A percentile compares a stretch with the other conserved stretches of the same genome.
Evolutionary conservation across 2,888 invertebrate genomes (phyloP).

Genomic region (Patella ulyssiponensis): DNA sequence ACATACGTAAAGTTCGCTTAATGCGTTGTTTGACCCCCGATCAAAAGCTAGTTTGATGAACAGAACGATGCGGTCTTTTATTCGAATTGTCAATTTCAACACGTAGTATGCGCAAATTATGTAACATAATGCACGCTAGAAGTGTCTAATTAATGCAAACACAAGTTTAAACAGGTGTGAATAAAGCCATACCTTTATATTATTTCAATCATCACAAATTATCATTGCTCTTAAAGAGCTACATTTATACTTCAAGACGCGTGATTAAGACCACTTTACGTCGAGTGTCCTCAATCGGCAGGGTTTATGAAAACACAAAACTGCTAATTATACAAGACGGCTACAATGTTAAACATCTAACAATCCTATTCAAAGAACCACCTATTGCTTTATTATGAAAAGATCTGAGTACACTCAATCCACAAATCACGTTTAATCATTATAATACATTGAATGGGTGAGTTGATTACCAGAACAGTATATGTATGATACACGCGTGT

Average conservation of each 20-base stretch:
- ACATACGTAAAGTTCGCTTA: no score
- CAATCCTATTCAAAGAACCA: not conserved
- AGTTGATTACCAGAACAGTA: not conserved
- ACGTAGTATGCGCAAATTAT: no score
- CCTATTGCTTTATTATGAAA: not conserved
- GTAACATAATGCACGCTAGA: no score
- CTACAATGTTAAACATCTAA: not conserved
- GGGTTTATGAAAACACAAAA: constrained; percentile 8
- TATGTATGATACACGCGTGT: not conserved
- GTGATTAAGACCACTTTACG: constrained; percentile 6
- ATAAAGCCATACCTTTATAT: not conserved
- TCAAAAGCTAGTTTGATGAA: no score
- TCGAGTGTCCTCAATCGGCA: not conserved
- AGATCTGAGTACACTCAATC: not conserved
- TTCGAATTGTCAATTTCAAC: no score
- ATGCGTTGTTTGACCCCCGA: no score
- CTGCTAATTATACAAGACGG: not conserved
- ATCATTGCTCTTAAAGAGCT: not conserved
- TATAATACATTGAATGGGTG: not conserved
- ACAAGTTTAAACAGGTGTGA: no score
- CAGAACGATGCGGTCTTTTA: no score
- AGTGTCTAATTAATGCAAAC: no score
- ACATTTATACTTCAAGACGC: not conserved
- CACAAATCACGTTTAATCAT: constrained; percentile 8
- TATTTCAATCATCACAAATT: not conserved